Evolutionary conservation across 2,797 vertebrate genomes (phyloP).

Genomic region (Myotis pilosus): DNA sequence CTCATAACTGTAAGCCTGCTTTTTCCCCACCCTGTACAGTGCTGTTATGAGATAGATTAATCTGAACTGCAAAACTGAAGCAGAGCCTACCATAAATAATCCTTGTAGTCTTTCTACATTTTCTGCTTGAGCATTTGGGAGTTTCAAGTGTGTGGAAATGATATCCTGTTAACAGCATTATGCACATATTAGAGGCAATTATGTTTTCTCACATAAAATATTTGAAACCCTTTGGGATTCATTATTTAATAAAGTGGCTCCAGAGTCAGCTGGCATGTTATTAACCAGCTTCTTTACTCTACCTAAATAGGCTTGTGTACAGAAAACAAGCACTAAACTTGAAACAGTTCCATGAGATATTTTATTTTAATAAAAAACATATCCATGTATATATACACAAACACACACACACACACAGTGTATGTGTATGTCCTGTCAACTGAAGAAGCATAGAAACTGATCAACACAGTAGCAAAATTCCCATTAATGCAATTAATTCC

Average conservation of each 20-base stretch:
- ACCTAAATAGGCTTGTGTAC: not conserved
- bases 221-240: not conserved
- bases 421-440: not conserved
- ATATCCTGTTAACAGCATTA: not conserved
- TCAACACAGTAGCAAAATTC: not conserved
- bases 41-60: not conserved
- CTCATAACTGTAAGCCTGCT: not conserved
- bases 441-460: not conserved
- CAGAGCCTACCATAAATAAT: not conserved
- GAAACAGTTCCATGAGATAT: not conserved
- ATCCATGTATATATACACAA: not conserved
- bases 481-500: not conserved
- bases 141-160: not conserved
- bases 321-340: constrained; percentile 28
- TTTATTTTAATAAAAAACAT: constrained; percentile 51
- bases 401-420: not conserved
- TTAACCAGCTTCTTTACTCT: constrained; percentile 28
- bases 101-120: not conserved
- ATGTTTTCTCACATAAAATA: not conserved
- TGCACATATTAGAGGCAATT: not conserved
- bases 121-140: constrained; percentile 27
- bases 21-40: not conserved
- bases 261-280: constrained; percentile 1
- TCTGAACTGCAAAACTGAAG: not conserved
- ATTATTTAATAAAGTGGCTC: not conserved